Evolutionary conservation across 2,113 vertebrate species (phyloP).

Genomic region (Pedetes capensis): DNA sequence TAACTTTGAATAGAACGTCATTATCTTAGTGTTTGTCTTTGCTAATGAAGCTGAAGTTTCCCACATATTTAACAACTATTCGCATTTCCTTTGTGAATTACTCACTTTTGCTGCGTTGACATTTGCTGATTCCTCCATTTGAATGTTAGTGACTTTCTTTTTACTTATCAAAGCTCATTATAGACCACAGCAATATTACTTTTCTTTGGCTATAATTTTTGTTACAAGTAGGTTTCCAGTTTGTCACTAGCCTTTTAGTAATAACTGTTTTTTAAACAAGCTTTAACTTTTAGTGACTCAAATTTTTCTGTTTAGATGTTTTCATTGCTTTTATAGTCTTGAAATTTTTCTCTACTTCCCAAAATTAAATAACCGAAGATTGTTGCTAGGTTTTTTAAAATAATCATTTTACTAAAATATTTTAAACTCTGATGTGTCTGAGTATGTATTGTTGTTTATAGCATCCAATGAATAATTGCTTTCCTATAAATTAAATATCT

Average conservation of each 20-base stretch:
- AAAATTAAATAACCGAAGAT: neutral
- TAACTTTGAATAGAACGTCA: neutral
- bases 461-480: neutral
- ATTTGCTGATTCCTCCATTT: neutral
- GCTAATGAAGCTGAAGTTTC: neutral
- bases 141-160: neutral
- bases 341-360: neutral
- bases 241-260: neutral
- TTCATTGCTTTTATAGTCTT: neutral
- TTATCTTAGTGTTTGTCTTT: neutral
- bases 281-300: neutral
- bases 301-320: neutral
- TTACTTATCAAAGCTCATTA: neutral
- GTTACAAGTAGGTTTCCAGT: neutral
- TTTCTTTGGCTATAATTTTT: neutral
- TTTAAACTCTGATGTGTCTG: neutral
- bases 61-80: neutral
- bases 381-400: neutral
- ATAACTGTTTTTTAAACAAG: neutral
- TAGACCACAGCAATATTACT: neutral
- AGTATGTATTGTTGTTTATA: conserved; percentile 38
- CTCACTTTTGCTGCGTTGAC: neutral
- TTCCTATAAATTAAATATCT: neutral
- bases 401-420: neutral
- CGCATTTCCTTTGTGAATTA: neutral